Percentiles rank a stretch among this genome's conserved stretches.
These are phyloP conservation scores for Paratilapia polleni DNA, from an alignment of 2,113 vertebrate species.

Conservation along the genomic window DNA sequence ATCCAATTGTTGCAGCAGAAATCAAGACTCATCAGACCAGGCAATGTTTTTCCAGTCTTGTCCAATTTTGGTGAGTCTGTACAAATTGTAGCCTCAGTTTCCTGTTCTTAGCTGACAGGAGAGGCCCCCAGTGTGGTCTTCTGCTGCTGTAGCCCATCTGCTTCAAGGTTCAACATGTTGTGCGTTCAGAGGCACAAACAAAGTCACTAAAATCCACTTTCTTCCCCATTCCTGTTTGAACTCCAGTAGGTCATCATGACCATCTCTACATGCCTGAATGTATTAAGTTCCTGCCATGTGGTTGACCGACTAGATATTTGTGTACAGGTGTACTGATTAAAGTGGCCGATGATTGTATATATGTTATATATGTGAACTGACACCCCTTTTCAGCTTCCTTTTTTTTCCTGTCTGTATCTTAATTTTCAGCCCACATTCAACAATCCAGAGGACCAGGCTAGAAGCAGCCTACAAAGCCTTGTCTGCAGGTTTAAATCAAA, in stretches of 20 bases:
- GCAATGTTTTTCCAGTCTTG: too few relatives aligned
- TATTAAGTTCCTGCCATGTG: neutral
- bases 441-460: constrained; percentile 63
- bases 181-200: too few relatives aligned
- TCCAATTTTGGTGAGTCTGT: too few relatives aligned
- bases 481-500: constrained; percentile 52
- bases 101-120: too few relatives aligned
- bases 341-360: neutral
- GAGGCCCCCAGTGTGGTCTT: too few relatives aligned
- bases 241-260: neutral
- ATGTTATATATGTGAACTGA: neutral
- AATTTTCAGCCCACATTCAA: constrained; percentile 29
- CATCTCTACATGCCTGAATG: neutral
- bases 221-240: too few relatives aligned
- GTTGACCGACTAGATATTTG: neutral
- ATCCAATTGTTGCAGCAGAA: too few relatives aligned
- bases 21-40: too few relatives aligned
- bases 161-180: too few relatives aligned
- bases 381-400: neutral
- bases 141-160: too few relatives aligned
- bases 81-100: too few relatives aligned
- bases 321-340: neutral
- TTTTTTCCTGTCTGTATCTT: neutral
- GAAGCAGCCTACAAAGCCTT: constrained; percentile 82
- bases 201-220: too few relatives aligned